These are phyloP conservation scores for Plagodis pulveraria DNA, from an alignment of 2,888 invertebrate species.

Conservation along the genomic window DNA sequence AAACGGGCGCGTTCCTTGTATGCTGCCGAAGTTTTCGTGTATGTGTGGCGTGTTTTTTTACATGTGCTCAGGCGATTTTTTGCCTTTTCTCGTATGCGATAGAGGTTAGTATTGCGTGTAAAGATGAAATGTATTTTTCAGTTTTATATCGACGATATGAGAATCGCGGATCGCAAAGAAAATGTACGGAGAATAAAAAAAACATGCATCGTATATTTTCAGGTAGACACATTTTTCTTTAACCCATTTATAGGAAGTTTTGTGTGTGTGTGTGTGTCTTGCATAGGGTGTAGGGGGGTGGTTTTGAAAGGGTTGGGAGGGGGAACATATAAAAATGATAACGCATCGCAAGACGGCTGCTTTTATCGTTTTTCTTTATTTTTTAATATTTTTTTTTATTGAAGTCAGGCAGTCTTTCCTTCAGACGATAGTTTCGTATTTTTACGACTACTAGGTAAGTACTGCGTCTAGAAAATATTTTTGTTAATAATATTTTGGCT, in stretches of 20 bases:
- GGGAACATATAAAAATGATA: conserved; percentile 83
- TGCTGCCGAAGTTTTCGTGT: conserved; percentile 68
- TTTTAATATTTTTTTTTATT: conserved; percentile 81
- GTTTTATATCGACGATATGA: conserved; percentile 85
- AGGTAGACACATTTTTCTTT: conserved; percentile 85
- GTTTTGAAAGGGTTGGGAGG: conserved; percentile 55
- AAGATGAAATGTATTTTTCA: conserved; percentile 79
- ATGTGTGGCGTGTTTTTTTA: conserved; percentile 75
- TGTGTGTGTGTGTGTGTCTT: conserved; percentile 69
- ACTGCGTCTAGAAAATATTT: conserved; percentile 23
- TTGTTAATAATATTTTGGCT: conserved; percentile 16
- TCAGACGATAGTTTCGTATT: conserved; percentile 31
- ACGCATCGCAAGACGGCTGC: conserved; percentile 85
- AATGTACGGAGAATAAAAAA: conserved; percentile 80
- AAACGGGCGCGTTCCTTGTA: conserved; percentile 64
- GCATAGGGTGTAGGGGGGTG: conserved; percentile 59
- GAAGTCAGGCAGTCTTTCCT: conserved; percentile 50
- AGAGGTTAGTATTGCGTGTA: conserved; percentile 53
- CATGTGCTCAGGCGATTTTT: conserved; percentile 41
- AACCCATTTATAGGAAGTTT: conserved; percentile 80
- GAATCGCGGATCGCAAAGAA: conserved; percentile 84
- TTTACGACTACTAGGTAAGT: conserved; percentile 24
- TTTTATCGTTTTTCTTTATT: conserved; percentile 84
- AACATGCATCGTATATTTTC: conserved; percentile 83
- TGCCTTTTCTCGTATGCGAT: conserved; percentile 34